phyloP scores from a whole-genome alignment of 2,888 invertebrate species.

The Harmothoe impar region DNA sequence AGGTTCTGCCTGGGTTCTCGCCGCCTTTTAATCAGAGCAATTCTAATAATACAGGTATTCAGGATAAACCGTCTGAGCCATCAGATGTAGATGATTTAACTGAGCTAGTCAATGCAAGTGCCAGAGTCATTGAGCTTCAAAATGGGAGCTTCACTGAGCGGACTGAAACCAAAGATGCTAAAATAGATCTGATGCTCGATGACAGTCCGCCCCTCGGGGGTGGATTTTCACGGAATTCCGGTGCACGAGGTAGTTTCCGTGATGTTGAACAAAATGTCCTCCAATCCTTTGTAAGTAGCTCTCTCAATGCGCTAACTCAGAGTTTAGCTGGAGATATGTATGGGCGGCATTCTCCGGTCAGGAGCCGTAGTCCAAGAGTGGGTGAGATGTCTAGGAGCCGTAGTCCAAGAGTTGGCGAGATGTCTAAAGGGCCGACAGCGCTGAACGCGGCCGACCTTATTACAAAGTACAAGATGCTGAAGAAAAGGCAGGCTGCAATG shows the following conservation, averaged over 20 bases:
- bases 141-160: constrained; percentile 26
- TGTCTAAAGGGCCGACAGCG: background rate
- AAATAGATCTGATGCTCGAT: no score
- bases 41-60: background rate
- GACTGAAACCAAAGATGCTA: background rate
- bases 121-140: constrained; percentile 25
- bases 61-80: background rate
- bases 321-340: background rate
- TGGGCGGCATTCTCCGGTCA: background rate
- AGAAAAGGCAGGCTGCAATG: background rate
- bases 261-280: constrained; percentile 44
- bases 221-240: constrained; percentile 1
- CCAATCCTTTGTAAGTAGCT: constrained; percentile 8
- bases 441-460: constrained; percentile 2
- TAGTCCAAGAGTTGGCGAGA: background rate
- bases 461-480: background rate
- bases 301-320: background rate
- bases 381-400: background rate
- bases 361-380: constrained; percentile 35
- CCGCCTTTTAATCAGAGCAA: background rate
- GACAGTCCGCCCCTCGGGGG: constrained; percentile 14
- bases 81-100: background rate
- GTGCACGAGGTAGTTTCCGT: constrained; percentile 17
- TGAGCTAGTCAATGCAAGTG: constrained; percentile 44
- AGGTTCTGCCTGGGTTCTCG: background rate